Base-by-base conservation (phyloP, 2,888 invertebrate genomes). In the Griposia aprilina region DNA sequence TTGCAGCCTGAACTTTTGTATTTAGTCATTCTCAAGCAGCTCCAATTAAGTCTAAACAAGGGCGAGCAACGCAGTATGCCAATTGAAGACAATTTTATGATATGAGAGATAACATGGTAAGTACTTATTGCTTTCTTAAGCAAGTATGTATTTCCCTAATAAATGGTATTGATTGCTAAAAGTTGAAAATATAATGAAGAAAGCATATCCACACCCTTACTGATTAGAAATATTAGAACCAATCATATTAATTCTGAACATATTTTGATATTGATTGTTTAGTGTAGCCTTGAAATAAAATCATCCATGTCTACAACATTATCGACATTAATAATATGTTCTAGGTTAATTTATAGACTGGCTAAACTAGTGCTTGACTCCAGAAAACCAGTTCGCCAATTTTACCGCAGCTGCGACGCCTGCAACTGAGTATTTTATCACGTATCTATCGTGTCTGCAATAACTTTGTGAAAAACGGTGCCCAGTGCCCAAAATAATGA, bases 321-420 rank as follows among this genome's bases (percentile, higher is more conserved):
- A 66, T 66, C 50, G 23, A 60, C 11, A 60, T 13, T 65, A 71
- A 50, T 50, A 70, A 26, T 45, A 45, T 20, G 50, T 50, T 66
- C n/a, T 71, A 66, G 13, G 36, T 72, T 67, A 76, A 74, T 73
- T 41, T 30, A 68, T 30, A 67, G 69, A 48, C 23, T 66, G 67
- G 26, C 60, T 74, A 36, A 73, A 81, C 36, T 65, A 78, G 75
- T 62, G 69, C 60, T 78, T 11, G 57, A 74, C 68, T 81, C 67
- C 76, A 83, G 71, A 80, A 81, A 81, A 76, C 73, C 60, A 84
- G 69, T 80, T 70, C 23, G 75, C 72, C 62, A 85, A 84, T 70
- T 65, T 26, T 79, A 78, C 52, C 76, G 70, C 88, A 88, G 85
- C 81, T 90, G 87, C 78, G 78, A 74, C 73, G 88, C 60, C 77